Percentiles rank a stretch among this genome's conserved stretches.
These are phyloP conservation scores for Gorsachius magnificus DNA, from an alignment of 2,797 vertebrate genomes.

Conservation along the genomic window DNA sequence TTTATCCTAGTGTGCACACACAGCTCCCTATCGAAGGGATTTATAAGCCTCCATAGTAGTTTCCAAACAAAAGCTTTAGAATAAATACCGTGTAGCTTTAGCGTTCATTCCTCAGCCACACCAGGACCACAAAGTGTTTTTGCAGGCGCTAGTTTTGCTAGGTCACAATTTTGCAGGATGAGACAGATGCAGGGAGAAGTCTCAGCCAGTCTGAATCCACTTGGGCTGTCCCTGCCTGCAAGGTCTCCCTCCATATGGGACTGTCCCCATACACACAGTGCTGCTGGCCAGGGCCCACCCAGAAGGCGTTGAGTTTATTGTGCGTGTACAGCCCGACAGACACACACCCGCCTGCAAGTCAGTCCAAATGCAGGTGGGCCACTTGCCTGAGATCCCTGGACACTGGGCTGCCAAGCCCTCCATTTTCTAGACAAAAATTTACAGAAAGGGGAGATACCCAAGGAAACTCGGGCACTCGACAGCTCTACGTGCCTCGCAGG, in stretches of 20 bases:
- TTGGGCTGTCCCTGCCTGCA: background rate
- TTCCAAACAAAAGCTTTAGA: background rate
- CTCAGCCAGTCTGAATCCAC: background rate
- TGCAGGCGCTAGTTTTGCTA: background rate
- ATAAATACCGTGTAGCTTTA: background rate
- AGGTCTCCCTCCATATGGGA: background rate
- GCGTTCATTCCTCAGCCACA: background rate
- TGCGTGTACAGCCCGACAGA: rapidly evolving
- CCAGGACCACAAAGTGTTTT: background rate
- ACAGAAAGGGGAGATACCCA: background rate
- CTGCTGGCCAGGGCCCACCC: background rate
- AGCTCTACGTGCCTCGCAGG: background rate
- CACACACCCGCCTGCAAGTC: background rate
- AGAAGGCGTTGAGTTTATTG: rapidly evolving
- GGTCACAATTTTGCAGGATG: background rate
- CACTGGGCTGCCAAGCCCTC: rapidly evolving
- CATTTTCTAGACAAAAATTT: background rate
- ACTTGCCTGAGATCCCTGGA: background rate
- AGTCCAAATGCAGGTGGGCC: background rate
- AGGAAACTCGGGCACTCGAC: background rate
- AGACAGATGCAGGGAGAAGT: background rate
- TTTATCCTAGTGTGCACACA: background rate
- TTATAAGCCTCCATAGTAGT: background rate
- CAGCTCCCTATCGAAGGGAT: background rate
- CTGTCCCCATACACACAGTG: rapidly evolving